Evolutionary conservation across 2,797 vertebrate genomes (phyloP), one percentile per base, ranked within the genome.

Genomic region (Cyprinella venusta): DNA sequence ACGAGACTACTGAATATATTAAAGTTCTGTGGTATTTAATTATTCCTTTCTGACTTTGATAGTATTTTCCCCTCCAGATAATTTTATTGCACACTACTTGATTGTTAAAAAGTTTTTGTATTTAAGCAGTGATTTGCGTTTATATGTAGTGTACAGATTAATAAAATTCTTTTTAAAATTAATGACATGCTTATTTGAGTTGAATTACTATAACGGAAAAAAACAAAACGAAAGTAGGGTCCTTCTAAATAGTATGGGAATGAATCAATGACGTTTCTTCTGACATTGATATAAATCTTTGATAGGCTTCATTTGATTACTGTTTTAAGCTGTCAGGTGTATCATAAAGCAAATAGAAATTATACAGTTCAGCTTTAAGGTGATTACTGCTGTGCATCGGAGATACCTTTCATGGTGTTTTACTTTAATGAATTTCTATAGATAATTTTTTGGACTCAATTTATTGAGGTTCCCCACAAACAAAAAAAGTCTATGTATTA

Each of bases 71-170:
- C 38, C 48, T 6, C 63, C 38, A 24, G 12, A 12, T 19, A 42
- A 40, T 81, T 81, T 81, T 72, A 77, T 71, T 71, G 54, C 65
- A 78, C 81, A 52, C 65, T 71, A 50, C 26, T 12, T 65, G 48
- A n/a, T 40, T 80, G 8, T 33, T 38, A 40, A 71, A 45, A 54
- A 15, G 0, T n/a, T 36, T 63, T 61, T 52, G n/a, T 70, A 42
- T 83, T 80, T 65, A 6, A 79, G 38, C 24, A 40, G 10, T 52
- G 38, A 70, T 45, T 76, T 67, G 71, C 59, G 54, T 45, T 74
- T 72, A 45, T 30, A 30, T 52, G 70, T 74, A 52, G 69, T 64
- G 40, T 24, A 30, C 40, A 52, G 8, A 52, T 63, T 8, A 74
- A 81, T 81, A 81, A 45, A 81, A 74, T 33, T 76, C 0, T 80